Percentiles rank a stretch among this genome's conserved stretches.
Conservation (phyloP, 2,888 invertebrate genomes). For the Adela reaumurella region DNA sequence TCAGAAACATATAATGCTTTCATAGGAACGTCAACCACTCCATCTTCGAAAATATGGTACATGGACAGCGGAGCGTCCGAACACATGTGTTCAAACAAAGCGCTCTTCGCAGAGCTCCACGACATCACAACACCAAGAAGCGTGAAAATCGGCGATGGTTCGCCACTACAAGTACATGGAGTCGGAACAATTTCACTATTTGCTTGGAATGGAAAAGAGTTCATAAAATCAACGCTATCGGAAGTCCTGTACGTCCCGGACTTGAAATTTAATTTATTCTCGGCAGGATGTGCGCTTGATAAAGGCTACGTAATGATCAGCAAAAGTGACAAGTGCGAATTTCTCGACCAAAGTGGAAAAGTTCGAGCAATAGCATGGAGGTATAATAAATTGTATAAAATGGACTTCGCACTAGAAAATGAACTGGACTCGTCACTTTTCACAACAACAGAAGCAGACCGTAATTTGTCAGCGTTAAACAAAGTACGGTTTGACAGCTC, state of each 20-base stretch:
- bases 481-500: slow-evolving; percentile 3
- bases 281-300: slow-evolving; percentile 10
- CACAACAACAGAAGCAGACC: too few species aligned
- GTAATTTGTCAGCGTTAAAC: slow-evolving; percentile 3
- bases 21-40: neutral
- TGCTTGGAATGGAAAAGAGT: slow-evolving; percentile 11
- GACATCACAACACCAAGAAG: slow-evolving; percentile 3
- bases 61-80: slow-evolving; percentile 19
- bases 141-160: slow-evolving; percentile 8
- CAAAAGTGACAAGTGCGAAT: slow-evolving; percentile 7
- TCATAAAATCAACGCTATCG: slow-evolving; percentile 9
- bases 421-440: slow-evolving; percentile 4
- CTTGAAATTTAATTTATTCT: slow-evolving; percentile 12
- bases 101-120: slow-evolving; percentile 3
- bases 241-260: slow-evolving; percentile 7
- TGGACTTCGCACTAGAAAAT: slow-evolving; percentile 9
- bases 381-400: slow-evolving; percentile 15
- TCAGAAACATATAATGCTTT: neutral
- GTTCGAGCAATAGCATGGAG: slow-evolving; percentile 5
- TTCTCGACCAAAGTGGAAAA: neutral
- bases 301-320: slow-evolving; percentile 10
- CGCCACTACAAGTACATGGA: slow-evolving; percentile 6
- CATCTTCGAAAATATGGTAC: slow-evolving; percentile 17
- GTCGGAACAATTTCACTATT: slow-evolving; percentile 10
- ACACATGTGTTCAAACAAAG: slow-evolving; percentile 14